Evolutionary conservation across 2,113 vertebrate genomes (phyloP).

Genomic region (Tapirus terrestris): DNA sequence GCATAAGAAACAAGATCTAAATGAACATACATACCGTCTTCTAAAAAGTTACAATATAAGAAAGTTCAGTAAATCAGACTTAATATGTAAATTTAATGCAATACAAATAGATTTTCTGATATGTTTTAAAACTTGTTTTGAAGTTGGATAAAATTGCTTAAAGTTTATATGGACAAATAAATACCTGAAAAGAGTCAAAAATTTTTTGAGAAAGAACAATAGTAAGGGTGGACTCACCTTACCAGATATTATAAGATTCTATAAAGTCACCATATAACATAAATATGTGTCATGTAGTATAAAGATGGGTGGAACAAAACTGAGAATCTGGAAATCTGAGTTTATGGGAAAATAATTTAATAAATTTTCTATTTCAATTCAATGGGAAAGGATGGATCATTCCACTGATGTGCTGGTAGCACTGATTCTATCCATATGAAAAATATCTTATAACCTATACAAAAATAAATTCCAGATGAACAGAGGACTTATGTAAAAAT

Average conservation of each 20-base stretch:
- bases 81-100: neutral
- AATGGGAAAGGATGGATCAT: neutral
- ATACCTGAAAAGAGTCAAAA: neutral
- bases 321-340: neutral
- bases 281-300: neutral
- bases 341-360: conserved; percentile 12
- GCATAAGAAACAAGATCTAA: neutral
- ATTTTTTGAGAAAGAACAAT: neutral
- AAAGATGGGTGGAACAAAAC: neutral
- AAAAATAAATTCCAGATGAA: conserved; percentile 15
- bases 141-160: neutral
- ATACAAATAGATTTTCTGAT: neutral
- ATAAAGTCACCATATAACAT: neutral
- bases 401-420: neutral
- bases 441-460: neutral
- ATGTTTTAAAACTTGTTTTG: neutral
- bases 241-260: neutral
- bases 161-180: neutral
- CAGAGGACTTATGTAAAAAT: neutral
- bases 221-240: neutral
- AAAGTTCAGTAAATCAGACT: conserved; percentile 11
- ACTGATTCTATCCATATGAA: neutral
- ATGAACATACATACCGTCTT: neutral
- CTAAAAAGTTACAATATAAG: neutral
- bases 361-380: neutral